phyloP scores from a whole-genome alignment of 2,888 invertebrate species.

The Lacanobia wlatinum region DNA sequence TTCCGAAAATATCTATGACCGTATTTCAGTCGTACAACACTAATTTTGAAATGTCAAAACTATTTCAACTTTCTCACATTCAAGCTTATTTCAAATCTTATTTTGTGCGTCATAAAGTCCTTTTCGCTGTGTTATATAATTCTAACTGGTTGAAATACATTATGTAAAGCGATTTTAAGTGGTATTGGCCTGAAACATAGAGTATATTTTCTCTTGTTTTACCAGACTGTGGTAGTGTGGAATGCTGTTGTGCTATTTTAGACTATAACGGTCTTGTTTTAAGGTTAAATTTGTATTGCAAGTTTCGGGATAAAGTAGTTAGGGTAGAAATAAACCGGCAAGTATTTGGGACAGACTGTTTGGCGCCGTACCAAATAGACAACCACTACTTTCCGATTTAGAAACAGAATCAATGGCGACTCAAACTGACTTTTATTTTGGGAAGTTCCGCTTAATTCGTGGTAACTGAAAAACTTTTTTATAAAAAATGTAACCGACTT shows the following conservation, averaged over 20 bases:
- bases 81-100: conserved; percentile 34
- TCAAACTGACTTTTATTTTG: conserved; percentile 37
- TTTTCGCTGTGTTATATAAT: conserved; percentile 29
- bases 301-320: conserved; percentile 35
- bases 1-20: conserved; percentile 37
- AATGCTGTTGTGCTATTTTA: conserved; percentile 24
- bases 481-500: no score
- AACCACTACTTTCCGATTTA: conserved; percentile 63
- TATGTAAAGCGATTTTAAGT: background rate
- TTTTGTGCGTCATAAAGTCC: background rate
- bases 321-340: conserved; percentile 65
- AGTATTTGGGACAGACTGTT: conserved; percentile 83
- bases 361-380: conserved; percentile 81
- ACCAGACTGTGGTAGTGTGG: background rate
- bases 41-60: conserved; percentile 64
- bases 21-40: conserved; percentile 51
- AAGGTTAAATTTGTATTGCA: conserved; percentile 26
- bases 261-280: background rate
- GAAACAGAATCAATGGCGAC: conserved; percentile 55
- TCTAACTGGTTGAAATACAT: conserved; percentile 24
- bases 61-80: conserved; percentile 44
- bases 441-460: background rate
- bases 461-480: background rate
- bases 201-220: conserved; percentile 36
- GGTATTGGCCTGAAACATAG: conserved; percentile 2